Evolutionary conservation across 2,113 vertebrate genomes (phyloP).

Genomic region (Passer domesticus): DNA sequence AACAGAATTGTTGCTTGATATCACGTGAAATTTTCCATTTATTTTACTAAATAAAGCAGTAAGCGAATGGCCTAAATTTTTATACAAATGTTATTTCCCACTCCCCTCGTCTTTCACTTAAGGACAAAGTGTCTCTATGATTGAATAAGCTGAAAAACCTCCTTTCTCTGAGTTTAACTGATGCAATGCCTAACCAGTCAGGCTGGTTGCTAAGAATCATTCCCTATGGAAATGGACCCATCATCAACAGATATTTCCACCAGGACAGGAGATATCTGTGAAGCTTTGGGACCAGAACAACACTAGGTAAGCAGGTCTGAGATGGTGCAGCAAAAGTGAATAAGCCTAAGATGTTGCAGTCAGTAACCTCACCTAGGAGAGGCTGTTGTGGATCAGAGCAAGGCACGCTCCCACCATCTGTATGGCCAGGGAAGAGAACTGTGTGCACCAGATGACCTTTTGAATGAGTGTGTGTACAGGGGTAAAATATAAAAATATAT

Average conservation of each 20-base stretch:
- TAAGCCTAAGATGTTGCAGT: background rate
- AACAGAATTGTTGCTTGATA: background rate
- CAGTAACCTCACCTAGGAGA: background rate
- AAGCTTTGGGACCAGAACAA: background rate
- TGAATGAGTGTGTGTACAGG: background rate
- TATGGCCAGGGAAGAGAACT: background rate
- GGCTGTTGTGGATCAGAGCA: background rate
- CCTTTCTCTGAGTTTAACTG: background rate
- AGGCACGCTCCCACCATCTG: background rate
- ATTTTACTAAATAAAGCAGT: slow-evolving; percentile 56
- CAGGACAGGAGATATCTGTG: background rate
- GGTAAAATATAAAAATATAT: background rate
- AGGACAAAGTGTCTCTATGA: background rate
- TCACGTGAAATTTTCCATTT: background rate
- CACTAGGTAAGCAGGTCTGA: background rate
- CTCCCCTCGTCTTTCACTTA: background rate
- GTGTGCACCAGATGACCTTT: background rate
- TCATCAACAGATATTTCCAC: background rate
- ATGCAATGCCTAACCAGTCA: background rate
- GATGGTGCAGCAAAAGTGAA: background rate
- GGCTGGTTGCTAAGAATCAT: background rate
- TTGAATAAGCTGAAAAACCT: background rate
- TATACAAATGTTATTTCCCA: background rate
- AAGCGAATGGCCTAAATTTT: slow-evolving; percentile 3
- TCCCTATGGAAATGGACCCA: background rate